Conservation (phyloP, 1,140 invertebrate species). For the Mylabris phalerata region DNA sequence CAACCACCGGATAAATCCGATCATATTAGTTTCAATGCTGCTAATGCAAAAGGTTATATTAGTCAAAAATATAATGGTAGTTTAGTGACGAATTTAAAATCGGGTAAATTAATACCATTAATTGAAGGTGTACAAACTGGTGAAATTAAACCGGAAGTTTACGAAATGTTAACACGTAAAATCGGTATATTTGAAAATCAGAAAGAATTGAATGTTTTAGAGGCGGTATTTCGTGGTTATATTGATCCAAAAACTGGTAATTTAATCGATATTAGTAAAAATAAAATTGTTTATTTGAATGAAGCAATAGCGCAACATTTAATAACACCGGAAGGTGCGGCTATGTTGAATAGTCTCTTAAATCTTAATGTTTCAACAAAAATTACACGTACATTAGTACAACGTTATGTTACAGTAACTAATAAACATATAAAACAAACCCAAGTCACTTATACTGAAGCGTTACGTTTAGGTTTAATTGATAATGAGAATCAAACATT, state of each 20-base stretch:
- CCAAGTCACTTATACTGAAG: conserved; percentile 69
- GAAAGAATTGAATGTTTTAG: conserved; percentile 71
- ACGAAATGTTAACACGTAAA: conserved; percentile 74
- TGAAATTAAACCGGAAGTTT: conserved; percentile 66
- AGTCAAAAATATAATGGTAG: conserved; percentile 64
- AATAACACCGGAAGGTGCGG: conserved; percentile 79
- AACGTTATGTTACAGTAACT: conserved; percentile 68
- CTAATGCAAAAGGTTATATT: conserved; percentile 71
- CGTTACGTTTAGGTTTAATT: conserved; percentile 69
- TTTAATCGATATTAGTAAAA: conserved; percentile 69
- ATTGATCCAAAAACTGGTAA: conserved; percentile 83
- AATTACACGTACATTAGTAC: conserved; percentile 74
- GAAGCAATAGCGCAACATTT: conserved; percentile 78
- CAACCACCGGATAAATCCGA: conserved; percentile 75
- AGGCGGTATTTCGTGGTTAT: conserved; percentile 74
- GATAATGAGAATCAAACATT: conserved; percentile 73
- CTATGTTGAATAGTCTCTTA: conserved; percentile 71
- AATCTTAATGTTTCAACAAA: conserved; percentile 80
- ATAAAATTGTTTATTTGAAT: conserved; percentile 72
- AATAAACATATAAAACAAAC: conserved; percentile 53
- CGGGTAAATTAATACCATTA: conserved; percentile 65
- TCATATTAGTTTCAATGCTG: conserved; percentile 80
- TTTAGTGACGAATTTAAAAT: conserved; percentile 66
- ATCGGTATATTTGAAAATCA: conserved; percentile 73
- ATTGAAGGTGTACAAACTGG: conserved; percentile 58